Evolutionary conservation across 2,888 invertebrate species (phyloP), one percentile per base, ranked within the genome.

Genomic region (Cerastis rubricosa): DNA sequence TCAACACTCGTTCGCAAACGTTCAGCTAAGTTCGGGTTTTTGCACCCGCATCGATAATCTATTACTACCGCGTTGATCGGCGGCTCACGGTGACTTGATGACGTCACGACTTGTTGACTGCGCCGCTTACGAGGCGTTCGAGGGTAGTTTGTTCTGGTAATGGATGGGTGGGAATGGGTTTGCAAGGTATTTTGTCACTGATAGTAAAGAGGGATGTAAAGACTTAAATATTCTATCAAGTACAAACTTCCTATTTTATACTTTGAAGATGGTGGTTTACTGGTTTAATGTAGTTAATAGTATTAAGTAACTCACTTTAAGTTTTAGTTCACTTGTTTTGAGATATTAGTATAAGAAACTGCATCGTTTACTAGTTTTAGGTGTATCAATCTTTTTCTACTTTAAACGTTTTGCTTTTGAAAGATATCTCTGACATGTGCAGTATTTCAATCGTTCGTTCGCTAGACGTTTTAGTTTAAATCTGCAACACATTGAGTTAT

Each of bases 21-120:
- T 54, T 29, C 47, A 63, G 64, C n/a, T 25, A 43, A 43, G 64
- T 49, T 43, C 45, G 11, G 14, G 35, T 81, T 63, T 84, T 68
- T 68, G 59, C 35, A 9, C n/a, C n/a, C n/a, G 11, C 19, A 35
- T 29, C 64, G 59, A 71, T 81, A 84, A 80, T 81, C 73, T 69
- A 68, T 84, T 72, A 66, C 35, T 40, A 29, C 25, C 29, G 51
- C 51, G 59, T 22, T 45, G 63, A 65, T 51, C 22, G 35, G 22
- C 51, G 49, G 14, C 49, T 19, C 51, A 3, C 66, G 5, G 9
- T 79, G 66, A 59, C 59, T 61, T 47, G 5, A 7, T 79, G 66
- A 59, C 59, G 66, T 47, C 65, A 57, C 66, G 19, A 79, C 66
- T 67, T 71, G 71, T 84, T 84, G 84, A 65, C 57, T 68, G 25